Conservation (phyloP, 2,888 invertebrate species). For the Hipparchia semele region DNA sequence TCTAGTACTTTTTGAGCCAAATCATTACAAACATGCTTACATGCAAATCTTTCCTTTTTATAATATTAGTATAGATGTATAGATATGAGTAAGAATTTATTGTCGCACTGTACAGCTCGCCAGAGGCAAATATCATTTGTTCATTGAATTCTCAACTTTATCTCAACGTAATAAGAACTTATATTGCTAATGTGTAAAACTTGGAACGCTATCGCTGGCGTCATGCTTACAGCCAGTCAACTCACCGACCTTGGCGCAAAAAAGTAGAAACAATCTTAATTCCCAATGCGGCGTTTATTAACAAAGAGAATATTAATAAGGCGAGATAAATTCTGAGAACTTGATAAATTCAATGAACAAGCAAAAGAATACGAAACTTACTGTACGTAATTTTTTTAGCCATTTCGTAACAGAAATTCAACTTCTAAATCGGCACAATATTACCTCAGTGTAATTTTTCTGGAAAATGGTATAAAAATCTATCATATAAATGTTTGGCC, state of each 20-base stretch:
- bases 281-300: slow-evolving; percentile 64
- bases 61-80: no score
- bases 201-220: slow-evolving; percentile 23
- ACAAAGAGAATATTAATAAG: slow-evolving; percentile 67
- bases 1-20: no score
- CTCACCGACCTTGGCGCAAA: slow-evolving; percentile 78
- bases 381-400: neutral
- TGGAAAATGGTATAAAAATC: no score
- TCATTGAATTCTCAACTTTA: slow-evolving; percentile 19
- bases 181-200: slow-evolving; percentile 7
- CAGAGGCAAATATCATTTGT: neutral
- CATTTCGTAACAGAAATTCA: no score
- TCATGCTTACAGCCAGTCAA: slow-evolving; percentile 61
- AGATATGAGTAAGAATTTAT: neutral
- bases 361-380: slow-evolving; percentile 12
- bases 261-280: slow-evolving; percentile 73
- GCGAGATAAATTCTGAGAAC: slow-evolving; percentile 55
- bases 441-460: no score
- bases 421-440: no score
- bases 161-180: neutral
- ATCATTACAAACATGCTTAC: no score
- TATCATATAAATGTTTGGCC: no score
- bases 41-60: no score
- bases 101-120: slow-evolving; percentile 1
- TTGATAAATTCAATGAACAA: slow-evolving; percentile 25